Base-by-base conservation (phyloP, 1,140 invertebrate genomes). In the Drosophila paulistorum region DNA sequence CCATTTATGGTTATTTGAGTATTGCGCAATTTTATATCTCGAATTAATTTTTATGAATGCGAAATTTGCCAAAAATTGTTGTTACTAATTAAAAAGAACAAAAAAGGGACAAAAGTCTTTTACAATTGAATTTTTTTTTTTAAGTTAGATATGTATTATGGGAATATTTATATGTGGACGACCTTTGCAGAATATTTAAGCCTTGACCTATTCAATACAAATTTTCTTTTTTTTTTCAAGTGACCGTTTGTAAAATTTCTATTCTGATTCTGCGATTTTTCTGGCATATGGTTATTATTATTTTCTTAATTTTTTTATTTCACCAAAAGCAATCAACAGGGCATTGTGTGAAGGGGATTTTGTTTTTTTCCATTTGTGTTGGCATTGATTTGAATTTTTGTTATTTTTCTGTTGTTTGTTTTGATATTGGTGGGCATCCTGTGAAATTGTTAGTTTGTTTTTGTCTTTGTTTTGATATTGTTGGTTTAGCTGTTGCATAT, bases 311-410 rank as follows among this genome's bases (percentile, higher is more conserved):
- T 71, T 20, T 57, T 57, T 57, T 62, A 41, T 78, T 74, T 72
- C 23, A 23, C 20, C 11, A 48, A 66, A 74, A 55, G 79, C 83
- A 87, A 83, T 86, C 79, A 86, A 74, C 69, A 37, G 30, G 48
- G 58, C 64, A 72, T 73, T 73, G 51, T 68, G 39, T 48, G 51
- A 20, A 23, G 37, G 42, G 14, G 30, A 17, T 45, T 35, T 64
- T 65, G 63, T 55, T 30, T 59, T 74, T 74, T 74, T 63, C 71
- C 73, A 65, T 79, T 59, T 51, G 60, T 68, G 58, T 68, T 65
- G 7, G 75, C 68, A 82, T 68, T 74, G 77, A 86, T 76, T 85
- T 73, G 48, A 74, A 74, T 74, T 42, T 14, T 63, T 26, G 23
- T 26, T 80, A 67, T 70, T 39, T 20, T 14, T 17, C 3, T 70